Evolutionary conservation across 92 coral and sea anemone genomes (phyloP).

Genomic region (Phymanthus crucifer): DNA sequence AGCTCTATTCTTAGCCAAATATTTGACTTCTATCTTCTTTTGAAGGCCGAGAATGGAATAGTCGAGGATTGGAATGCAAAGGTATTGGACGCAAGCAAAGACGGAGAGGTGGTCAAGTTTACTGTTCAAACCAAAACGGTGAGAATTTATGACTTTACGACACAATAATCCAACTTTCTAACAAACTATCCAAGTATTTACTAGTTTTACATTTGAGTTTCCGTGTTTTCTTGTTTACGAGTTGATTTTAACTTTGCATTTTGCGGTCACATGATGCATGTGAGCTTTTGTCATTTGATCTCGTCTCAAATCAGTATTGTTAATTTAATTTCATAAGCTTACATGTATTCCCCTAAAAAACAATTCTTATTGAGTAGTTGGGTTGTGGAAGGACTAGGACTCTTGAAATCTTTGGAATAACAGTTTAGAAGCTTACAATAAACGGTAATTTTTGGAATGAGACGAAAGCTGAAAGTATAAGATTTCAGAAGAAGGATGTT

Average conservation of each 20-base stretch:
- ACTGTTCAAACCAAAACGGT: conserved; percentile 85
- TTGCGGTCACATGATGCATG: not conserved
- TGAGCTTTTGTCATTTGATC: not conserved
- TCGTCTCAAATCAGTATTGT: not conserved
- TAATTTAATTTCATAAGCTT: no score
- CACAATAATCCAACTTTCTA: not conserved
- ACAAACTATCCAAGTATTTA: not conserved
- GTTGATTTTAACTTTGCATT: not conserved
- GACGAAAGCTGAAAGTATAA: no score
- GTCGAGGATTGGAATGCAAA: conserved; percentile 47
- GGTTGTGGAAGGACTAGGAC: no score
- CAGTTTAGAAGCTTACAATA: no score
- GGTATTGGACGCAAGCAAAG: conserved; percentile 85
- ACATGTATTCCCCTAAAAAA: no score
- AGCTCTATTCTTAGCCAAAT: not conserved
- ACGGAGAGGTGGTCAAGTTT: conserved; percentile 81
- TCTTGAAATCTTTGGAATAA: no score
- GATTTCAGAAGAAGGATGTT: no score
- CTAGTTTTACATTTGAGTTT: not conserved
- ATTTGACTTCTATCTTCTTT: not conserved
- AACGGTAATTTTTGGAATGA: no score
- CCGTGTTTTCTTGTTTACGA: not conserved
- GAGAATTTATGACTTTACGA: conserved; percentile 7
- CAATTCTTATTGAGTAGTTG: no score
- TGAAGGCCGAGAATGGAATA: conserved; percentile 47